Base-by-base conservation (phyloP, 2,797 vertebrate species). In the Mycteria americana region DNA sequence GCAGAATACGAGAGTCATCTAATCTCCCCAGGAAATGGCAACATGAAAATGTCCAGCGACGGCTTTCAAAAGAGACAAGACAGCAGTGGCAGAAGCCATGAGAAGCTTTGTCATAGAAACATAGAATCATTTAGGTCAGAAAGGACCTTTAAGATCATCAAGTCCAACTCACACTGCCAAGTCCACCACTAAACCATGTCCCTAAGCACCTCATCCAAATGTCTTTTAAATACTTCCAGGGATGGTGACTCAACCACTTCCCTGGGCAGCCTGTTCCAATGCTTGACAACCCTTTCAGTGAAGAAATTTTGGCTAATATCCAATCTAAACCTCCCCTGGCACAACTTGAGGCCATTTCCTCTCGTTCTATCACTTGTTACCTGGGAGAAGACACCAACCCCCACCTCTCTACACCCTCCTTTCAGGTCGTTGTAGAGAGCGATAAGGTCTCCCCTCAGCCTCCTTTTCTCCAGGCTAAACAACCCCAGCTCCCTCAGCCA, bases 181-280 rank as follows among this genome's bases (percentile, higher is more conserved):
- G 24, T 8, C 54, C 54, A 57, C 31, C 54, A 59, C n/a, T 59
- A 35, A 25, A 17, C 57, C n/a, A 11, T 35, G 57, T 25, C 15
- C 57, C 10, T 8, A 60, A 27, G 23, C 5, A 6, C n/a, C 23
- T 6, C 15, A 10, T 60, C 24, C 18, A 4, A 10, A 11, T 0
- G 2, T 37, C n/a, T 37, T 59, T 59, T 37, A 18, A 27, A 25
- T 27, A 60, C 24, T 35, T 25, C 16, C n/a, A 27, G 57, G 57
- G n/a, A 27, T 37, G n/a, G 23, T 0, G 24, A 60, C 10, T 37
- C n/a, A 0, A 37, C 24, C 10, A 18, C 57, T 35, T 18, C 24
- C 16, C n/a, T 37, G n/a, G 57, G 57, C 24, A 60, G 57, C 35
- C 57, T 18, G 2, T 27, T 12, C 57, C 24, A 27, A 8, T 18